Percentiles rank a stretch among this genome's conserved stretches.
Conservation (phyloP, 2,888 invertebrate genomes). For the Crocallis elinguaria region DNA sequence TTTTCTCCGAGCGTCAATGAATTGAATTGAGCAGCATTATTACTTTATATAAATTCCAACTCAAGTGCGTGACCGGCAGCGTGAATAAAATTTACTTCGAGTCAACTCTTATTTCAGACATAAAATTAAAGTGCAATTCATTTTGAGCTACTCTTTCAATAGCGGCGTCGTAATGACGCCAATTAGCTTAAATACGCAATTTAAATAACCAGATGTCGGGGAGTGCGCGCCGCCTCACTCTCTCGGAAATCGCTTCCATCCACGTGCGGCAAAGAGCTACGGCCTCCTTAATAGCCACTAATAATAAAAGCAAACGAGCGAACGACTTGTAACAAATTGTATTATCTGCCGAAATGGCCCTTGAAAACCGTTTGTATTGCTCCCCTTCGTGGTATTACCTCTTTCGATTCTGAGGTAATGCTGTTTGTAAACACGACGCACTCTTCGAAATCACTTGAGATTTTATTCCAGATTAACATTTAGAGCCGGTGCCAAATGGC, state of each 20-base stretch:
- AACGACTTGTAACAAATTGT: constrained; percentile 74
- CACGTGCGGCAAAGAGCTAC: constrained; percentile 55
- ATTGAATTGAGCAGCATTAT: neutral
- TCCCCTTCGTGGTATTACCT: constrained; percentile 48
- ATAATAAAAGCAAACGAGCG: constrained; percentile 73
- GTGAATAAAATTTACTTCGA: constrained; percentile 28
- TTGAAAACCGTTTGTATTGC: constrained; percentile 59
- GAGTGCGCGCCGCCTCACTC: constrained; percentile 46
- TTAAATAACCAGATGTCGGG: constrained; percentile 65
- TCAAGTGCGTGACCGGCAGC: constrained; percentile 1
- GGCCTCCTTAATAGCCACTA: constrained; percentile 64
- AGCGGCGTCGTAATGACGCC: constrained; percentile 59
- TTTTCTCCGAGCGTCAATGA: neutral
- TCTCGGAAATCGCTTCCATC: constrained; percentile 47
- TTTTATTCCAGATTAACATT: constrained; percentile 23
- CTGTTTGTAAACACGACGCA: constrained; percentile 24
- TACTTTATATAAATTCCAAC: neutral
- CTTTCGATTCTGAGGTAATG: constrained; percentile 49
- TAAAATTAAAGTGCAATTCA: constrained; percentile 56
- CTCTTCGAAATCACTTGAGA: constrained; percentile 17
- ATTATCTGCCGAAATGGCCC: constrained; percentile 68
- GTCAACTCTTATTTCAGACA: constrained; percentile 49
- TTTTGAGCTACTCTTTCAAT: constrained; percentile 56
- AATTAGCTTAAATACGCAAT: constrained; percentile 69
- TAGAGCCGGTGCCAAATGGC: constrained; percentile 24